A percentile compares a stretch with the other conserved stretches of the same genome.
phyloP scores from a whole-genome alignment of 2,888 invertebrate species.

The Ophion ventricosus region DNA sequence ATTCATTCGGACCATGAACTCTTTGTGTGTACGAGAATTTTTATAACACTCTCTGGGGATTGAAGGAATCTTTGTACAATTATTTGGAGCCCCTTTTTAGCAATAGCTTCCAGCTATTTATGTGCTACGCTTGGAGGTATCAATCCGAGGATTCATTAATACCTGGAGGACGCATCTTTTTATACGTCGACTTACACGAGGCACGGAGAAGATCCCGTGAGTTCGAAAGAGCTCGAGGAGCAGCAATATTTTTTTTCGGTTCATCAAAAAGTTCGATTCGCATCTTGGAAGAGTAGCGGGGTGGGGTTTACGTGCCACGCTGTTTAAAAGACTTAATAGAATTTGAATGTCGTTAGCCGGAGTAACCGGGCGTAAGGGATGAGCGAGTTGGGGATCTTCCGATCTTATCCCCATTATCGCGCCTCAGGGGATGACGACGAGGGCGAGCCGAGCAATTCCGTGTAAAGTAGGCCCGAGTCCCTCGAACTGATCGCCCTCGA shows the following conservation, averaged over 20 bases:
- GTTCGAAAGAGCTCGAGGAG: neutral
- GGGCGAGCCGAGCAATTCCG: slow-evolving; percentile 45
- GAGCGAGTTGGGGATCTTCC: slow-evolving; percentile 64
- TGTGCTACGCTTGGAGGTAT: neutral
- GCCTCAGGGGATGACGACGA: slow-evolving; percentile 65
- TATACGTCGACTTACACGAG: neutral
- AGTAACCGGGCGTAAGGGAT: slow-evolving; percentile 80
- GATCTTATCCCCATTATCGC: slow-evolving; percentile 78
- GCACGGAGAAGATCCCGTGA: neutral
- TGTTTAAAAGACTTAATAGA: slow-evolving; percentile 74
- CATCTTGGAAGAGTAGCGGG: slow-evolving; percentile 22
- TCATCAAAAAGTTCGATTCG: slow-evolving; percentile 46
- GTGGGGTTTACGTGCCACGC: slow-evolving; percentile 24
- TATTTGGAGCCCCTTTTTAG: neutral
- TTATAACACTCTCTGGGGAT: neutral
- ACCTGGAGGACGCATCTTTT: neutral
- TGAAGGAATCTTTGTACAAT: neutral
- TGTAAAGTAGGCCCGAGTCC: slow-evolving; percentile 27
- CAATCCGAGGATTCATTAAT: too few species aligned
- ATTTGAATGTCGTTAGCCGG: slow-evolving; percentile 80
- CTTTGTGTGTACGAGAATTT: neutral
- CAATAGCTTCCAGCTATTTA: neutral
- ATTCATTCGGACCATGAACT: neutral
- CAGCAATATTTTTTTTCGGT: slow-evolving; percentile 9
- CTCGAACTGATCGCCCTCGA: slow-evolving; percentile 10